Percentiles rank a stretch among this genome's conserved stretches.
These are phyloP conservation scores for Cecropterus lyciades DNA, from an alignment of 1,140 invertebrate species.

Conservation along the genomic window DNA sequence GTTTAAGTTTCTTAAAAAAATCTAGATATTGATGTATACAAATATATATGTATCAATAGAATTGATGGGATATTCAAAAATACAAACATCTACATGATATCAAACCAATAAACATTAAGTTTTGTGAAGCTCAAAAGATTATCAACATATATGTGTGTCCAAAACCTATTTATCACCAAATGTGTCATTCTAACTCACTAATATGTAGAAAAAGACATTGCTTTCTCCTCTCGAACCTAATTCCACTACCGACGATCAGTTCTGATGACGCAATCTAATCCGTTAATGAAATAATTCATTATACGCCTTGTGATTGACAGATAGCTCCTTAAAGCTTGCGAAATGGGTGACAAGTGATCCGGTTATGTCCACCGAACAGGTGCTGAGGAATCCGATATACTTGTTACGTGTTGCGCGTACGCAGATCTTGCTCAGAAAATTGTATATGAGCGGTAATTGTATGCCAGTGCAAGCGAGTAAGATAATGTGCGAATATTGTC, in stretches of 20 bases:
- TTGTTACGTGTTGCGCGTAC: conserved; percentile 32
- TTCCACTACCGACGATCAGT: conserved; percentile 9
- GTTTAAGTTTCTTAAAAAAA: no score
- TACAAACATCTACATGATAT: no score
- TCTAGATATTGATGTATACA: no score
- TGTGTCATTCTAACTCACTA: no score
- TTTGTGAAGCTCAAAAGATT: no score
- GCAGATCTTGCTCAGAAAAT: conserved; percentile 20
- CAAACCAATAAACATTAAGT: no score
- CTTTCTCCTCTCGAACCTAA: neutral
- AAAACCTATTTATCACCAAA: no score
- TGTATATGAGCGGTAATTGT: neutral
- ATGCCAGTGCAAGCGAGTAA: conserved; percentile 31
- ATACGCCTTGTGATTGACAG: conserved; percentile 41
- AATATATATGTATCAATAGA: no score
- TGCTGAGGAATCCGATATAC: conserved; percentile 51
- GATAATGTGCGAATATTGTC: no score
- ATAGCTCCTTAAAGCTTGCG: conserved; percentile 46
- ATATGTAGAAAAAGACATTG: neutral
- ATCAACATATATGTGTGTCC: no score
- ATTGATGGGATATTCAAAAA: no score
- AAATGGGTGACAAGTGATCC: conserved; percentile 55
- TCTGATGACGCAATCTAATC: conserved; percentile 42
- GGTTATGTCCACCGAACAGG: conserved; percentile 61
- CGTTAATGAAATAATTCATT: conserved; percentile 43